Evolutionary conservation across 2,113 vertebrate genomes (phyloP), one percentile per base, ranked within the genome.

Genomic region (Dolichallabes microphthalmus): DNA sequence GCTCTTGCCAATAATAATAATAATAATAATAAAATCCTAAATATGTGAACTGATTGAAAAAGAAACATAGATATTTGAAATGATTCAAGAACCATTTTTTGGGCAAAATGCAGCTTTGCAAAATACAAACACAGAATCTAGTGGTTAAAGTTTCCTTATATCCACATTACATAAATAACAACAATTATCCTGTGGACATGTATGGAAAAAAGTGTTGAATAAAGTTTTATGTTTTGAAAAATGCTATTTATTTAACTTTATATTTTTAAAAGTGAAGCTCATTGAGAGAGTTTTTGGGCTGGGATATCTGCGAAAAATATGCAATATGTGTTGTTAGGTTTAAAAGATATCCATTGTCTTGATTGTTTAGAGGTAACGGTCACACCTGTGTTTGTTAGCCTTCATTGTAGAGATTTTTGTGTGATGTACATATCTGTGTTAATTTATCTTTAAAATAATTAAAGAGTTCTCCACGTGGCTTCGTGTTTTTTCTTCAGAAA

Each of bases 1-100:
- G 93, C 92, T 93, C 91, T 95, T 95, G 94, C 94, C 95, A 95
- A 96, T 45, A 45, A 45, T 45, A 45, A 45, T 45, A 45, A 45
- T 45, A 97, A 85, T 69, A 75, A 69, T 69, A 79, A 50, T 63
- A 64, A 87, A n/a, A 79, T 71, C 11, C 81, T 61, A 12, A 80
- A 83, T 79, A 79, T 90, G 64, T 57, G 68, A 71, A 30, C 19
- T 71, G 22, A 53, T 82, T 45, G 58, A 45, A 57, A 39, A 19
- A 55, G 12, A 35, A 45, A 2, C 7, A 83, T 25, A 61, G 75
- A 86, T 85, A 60, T 57, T n/a, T 88, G 89, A 68, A 57, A 82
- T 79, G 0, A 84, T 82, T 19, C 57, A 80, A 86, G 76, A 87
- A 57, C 80, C 64, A 57, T 53, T n/a, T 20, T 30, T 74, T 32